phyloP scores from a whole-genome alignment of 2,797 vertebrate species.

The Brachymystax lenok region DNA sequence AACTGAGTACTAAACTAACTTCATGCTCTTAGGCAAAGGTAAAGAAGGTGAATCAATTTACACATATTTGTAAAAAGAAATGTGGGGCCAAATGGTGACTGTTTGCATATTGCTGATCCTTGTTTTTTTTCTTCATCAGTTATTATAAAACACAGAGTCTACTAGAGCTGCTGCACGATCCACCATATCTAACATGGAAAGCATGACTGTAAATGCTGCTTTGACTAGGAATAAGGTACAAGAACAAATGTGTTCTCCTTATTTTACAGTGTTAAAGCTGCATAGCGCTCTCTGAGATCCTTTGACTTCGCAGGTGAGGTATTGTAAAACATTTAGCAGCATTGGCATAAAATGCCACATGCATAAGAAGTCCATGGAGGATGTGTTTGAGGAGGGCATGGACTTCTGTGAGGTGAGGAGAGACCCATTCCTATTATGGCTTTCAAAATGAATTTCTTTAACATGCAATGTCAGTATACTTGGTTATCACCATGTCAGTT shows the following conservation, averaged over 20 bases:
- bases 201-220: not conserved
- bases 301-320: not conserved
- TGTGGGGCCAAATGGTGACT: too few species aligned
- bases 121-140: too few species aligned
- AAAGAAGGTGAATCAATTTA: too few species aligned
- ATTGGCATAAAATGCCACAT: not conserved
- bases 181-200: not conserved
- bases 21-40: too few species aligned
- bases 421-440: not conserved
- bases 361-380: not conserved
- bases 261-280: too few species aligned
- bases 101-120: too few species aligned
- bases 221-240: not conserved
- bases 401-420: not conserved
- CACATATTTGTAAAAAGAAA: too few species aligned
- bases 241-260: not conserved
- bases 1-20: not conserved
- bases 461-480: not conserved
- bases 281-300: not conserved
- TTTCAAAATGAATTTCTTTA: not conserved
- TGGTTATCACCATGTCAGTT: not conserved
- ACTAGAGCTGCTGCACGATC: not conserved
- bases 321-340: conserved; percentile 11
- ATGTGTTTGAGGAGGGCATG: conserved; percentile 11
- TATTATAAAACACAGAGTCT: not conserved